Evolutionary conservation across 2,113 vertebrate genomes (phyloP).

Genomic region (Peromyscus polionotus): DNA sequence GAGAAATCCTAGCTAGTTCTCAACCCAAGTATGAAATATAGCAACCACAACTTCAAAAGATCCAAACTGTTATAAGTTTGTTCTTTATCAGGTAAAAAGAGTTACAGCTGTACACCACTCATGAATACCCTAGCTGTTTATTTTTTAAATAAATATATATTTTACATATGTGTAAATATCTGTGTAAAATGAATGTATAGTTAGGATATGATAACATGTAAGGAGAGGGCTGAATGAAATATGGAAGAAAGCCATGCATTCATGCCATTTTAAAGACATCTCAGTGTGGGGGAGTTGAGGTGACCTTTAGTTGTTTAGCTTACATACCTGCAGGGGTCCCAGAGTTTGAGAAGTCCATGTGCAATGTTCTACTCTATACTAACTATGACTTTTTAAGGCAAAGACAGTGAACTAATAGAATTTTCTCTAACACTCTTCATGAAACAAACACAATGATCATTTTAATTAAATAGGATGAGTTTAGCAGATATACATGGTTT

Average conservation of each 20-base stretch:
- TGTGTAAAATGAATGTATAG: neutral
- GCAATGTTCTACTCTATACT: neutral
- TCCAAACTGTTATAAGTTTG: neutral
- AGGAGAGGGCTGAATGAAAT: neutral
- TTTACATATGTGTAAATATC: neutral
- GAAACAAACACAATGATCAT: neutral
- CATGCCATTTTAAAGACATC: neutral
- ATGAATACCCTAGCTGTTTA: neutral
- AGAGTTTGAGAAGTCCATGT: neutral
- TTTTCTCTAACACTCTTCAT: neutral
- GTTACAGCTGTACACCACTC: neutral
- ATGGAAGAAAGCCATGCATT: neutral
- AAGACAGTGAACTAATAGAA: neutral
- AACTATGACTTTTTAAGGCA: neutral
- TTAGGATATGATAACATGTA: neutral
- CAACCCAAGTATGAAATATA: neutral
- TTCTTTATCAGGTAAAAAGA: neutral
- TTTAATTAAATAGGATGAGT: slow-evolving; percentile 14
- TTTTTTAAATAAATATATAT: neutral
- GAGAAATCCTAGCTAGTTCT: neutral
- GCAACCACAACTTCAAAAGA: neutral
- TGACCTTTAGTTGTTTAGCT: neutral
- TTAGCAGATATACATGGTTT: neutral
- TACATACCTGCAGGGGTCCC: neutral
- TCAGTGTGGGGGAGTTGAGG: too few species aligned